These are phyloP conservation scores for Platalea minor DNA, from an alignment of 2,797 vertebrate species.

Conservation along the genomic window DNA sequence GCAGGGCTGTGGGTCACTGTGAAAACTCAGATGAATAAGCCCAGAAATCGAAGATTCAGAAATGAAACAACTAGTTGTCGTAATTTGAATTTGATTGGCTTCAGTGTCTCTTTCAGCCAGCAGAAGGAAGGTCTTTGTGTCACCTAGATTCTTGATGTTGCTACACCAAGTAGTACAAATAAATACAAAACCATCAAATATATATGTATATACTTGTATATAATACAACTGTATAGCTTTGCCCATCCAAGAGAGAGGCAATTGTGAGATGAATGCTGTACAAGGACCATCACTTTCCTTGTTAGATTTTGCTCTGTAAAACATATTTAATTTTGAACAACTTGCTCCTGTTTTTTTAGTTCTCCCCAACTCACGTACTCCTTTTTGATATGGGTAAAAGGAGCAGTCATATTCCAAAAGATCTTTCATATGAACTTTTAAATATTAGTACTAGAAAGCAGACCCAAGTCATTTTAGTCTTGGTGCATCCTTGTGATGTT, in stretches of 20 bases:
- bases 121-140: background rate
- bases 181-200: background rate
- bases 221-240: background rate
- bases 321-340: background rate
- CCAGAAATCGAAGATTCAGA: background rate
- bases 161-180: background rate
- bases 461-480: background rate
- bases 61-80: background rate
- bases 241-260: background rate
- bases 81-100: background rate
- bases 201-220: background rate
- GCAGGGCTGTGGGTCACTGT: background rate
- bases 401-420: background rate
- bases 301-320: background rate
- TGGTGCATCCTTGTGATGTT: background rate
- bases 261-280: background rate
- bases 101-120: background rate
- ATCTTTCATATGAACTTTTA: background rate
- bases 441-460: background rate
- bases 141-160: background rate
- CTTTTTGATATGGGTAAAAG: background rate
- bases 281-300: background rate
- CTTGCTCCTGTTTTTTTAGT: background rate
- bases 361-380: background rate
- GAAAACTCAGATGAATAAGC: background rate